A percentile compares a stretch with the other conserved stretches of the same genome.
Evolutionary conservation across 2,113 vertebrate species (phyloP).

Genomic region (Callipepla squamata): DNA sequence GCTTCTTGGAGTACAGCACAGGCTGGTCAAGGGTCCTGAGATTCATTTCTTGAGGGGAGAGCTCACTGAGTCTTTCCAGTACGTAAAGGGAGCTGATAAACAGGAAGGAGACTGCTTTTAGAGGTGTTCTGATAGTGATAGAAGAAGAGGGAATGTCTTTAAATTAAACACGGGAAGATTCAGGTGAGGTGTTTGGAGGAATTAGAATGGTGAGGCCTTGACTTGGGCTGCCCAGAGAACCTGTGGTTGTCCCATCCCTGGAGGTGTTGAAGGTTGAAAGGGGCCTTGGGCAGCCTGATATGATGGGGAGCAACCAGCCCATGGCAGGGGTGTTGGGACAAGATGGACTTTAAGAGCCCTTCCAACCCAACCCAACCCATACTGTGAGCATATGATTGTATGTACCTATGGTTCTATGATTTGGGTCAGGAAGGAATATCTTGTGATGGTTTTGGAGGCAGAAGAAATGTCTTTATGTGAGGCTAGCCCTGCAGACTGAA

Average conservation of each 20-base stretch:
- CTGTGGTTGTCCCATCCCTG: not conserved
- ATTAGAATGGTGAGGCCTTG: not conserved
- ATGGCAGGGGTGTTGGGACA: not conserved
- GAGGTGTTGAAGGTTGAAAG: not conserved
- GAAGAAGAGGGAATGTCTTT: not conserved
- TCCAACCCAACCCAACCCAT: not conserved
- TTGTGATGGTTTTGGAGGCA: not conserved
- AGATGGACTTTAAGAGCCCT: not conserved
- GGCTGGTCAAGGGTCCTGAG: not conserved
- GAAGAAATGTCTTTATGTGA: fast-evolving
- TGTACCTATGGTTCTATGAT: not conserved
- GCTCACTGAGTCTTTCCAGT: not conserved
- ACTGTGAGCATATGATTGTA: not conserved
- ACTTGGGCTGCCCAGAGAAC: not conserved
- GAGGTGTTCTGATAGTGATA: not conserved
- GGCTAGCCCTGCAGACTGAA: not conserved
- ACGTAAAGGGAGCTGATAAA: not conserved
- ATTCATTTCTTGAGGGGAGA: not conserved
- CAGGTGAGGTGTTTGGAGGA: not conserved
- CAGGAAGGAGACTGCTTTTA: not conserved
- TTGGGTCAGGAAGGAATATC: not conserved
- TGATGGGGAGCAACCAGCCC: not conserved
- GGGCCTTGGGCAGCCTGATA: not conserved
- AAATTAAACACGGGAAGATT: not conserved
- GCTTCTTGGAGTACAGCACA: not conserved